Evolutionary conservation across 2,888 invertebrate genomes (phyloP).

Genomic region (Tethea ocularis): DNA sequence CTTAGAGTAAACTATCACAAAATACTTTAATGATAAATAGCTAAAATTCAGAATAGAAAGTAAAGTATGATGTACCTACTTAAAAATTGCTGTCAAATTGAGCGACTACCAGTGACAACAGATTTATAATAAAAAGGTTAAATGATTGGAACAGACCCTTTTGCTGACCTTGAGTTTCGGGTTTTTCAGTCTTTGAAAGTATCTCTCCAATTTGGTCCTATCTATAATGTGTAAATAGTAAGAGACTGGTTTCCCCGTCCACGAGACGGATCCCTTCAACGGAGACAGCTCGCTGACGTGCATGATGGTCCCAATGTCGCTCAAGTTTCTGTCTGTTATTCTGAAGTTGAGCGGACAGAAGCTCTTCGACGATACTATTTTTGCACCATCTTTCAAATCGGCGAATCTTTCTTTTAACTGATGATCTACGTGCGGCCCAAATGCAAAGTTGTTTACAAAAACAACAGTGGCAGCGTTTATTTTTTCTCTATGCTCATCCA

Average conservation of each 20-base stretch:
- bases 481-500: slow-evolving; percentile 95
- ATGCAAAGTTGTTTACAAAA: slow-evolving; percentile 99
- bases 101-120: slow-evolving; percentile 11
- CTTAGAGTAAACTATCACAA: too few species aligned
- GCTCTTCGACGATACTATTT: slow-evolving; percentile 99
- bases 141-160: slow-evolving; percentile 81
- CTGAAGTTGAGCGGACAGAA: slow-evolving; percentile 99
- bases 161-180: slow-evolving; percentile 89
- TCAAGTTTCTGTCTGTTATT: slow-evolving; percentile 98
- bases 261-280: slow-evolving; percentile 97
- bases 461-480: slow-evolving; percentile 97
- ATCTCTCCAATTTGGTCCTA: slow-evolving; percentile 97
- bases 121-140: slow-evolving; percentile 20
- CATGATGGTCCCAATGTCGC: slow-evolving; percentile 99
- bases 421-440: slow-evolving; percentile 98
- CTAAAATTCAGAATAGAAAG: background rate
- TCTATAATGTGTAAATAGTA: slow-evolving; percentile 99
- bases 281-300: slow-evolving; percentile 98
- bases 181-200: slow-evolving; percentile 97
- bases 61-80: background rate
- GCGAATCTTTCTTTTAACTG: slow-evolving; percentile 98
- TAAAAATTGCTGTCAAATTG: slow-evolving; percentile 3
- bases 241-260: slow-evolving; percentile 99
- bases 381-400: slow-evolving; percentile 96
- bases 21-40: background rate